Evolutionary conservation across 2,113 vertebrate species (phyloP).

Genomic region (Laticauda colubrina): DNA sequence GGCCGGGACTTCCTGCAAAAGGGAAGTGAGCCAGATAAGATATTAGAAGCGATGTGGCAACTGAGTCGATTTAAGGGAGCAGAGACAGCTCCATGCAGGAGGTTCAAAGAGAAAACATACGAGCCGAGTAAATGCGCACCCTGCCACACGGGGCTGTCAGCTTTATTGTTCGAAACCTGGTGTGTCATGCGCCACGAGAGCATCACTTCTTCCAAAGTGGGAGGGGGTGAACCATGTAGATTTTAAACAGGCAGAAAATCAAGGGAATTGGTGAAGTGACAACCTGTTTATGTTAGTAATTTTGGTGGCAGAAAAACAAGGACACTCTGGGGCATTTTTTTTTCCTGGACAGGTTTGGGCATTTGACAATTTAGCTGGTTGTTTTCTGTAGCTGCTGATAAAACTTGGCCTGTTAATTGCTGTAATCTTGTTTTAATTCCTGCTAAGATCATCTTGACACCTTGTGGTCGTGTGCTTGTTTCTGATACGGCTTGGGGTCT

Average conservation of each 20-base stretch:
- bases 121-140: background rate
- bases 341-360: background rate
- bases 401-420: background rate
- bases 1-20: background rate
- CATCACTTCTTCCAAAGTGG: background rate
- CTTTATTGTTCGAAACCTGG: background rate
- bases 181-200: too few relatives aligned
- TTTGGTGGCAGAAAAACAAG: background rate
- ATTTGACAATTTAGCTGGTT: background rate
- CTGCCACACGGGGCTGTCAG: background rate
- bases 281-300: background rate
- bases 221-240: background rate
- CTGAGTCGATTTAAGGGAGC: background rate
- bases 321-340: background rate
- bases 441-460: background rate
- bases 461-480: background rate
- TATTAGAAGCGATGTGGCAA: background rate
- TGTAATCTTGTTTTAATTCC: background rate
- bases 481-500: too few relatives aligned
- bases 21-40: background rate
- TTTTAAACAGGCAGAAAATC: background rate
- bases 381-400: background rate
- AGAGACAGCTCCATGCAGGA: background rate
- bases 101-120: background rate
- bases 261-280: background rate